Conservation (phyloP, 2,888 invertebrate genomes). For the Drosophila affinis region DNA sequence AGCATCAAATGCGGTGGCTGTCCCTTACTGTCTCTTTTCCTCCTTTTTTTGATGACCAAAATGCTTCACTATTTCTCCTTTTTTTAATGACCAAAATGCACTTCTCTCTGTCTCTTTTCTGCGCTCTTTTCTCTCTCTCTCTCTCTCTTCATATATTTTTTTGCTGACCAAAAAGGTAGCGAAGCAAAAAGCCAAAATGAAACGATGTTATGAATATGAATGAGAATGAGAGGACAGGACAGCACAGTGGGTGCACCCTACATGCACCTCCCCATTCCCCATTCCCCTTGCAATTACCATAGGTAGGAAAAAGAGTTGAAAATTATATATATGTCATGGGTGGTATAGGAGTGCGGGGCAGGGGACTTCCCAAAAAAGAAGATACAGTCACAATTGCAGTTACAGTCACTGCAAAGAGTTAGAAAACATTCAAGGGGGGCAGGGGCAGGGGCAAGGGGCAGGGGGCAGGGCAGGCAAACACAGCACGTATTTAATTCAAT, state of each 20-base stretch:
- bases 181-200: conserved; percentile 52
- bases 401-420: conserved; percentile 7
- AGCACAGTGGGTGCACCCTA: neutral
- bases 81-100: neutral
- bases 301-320: conserved; percentile 52
- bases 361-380: conserved; percentile 31
- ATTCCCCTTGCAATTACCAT: conserved; percentile 47
- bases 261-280: conserved; percentile 7
- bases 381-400: conserved; percentile 17
- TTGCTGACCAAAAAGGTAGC: conserved; percentile 40
- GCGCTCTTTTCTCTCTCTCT: neutral
- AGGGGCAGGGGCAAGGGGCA: neutral
- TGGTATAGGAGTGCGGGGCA: conserved; percentile 6
- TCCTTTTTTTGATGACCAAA: neutral
- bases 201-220: conserved; percentile 76
- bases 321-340: conserved; percentile 51
- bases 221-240: conserved; percentile 48
- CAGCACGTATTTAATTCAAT: conserved; percentile 60
- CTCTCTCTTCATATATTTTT: conserved; percentile 11
- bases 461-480: conserved; percentile 29
- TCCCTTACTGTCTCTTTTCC: no score
- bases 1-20: conserved; percentile 9
- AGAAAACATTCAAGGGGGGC: conserved; percentile 36
- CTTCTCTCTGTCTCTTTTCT: neutral
- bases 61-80: neutral